Conservation (phyloP, 2,888 invertebrate genomes). For the Artemia sp. region DNA sequence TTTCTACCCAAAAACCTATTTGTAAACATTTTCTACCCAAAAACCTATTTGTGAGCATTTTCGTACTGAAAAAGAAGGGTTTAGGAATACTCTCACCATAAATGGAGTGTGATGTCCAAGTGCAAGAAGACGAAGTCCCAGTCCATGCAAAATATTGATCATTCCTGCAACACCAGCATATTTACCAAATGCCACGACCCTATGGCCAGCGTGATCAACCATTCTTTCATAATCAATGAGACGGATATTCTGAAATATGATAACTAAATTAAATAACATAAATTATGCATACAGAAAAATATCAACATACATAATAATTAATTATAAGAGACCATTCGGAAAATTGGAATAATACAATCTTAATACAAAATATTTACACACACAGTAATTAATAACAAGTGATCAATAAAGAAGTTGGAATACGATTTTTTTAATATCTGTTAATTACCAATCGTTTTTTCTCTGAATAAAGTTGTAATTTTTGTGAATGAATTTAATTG, state of each 20-base stretch:
- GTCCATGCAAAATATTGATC: constrained; percentile 93
- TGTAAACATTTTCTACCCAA: no score
- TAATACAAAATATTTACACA: constrained; percentile 1
- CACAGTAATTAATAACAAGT: not conserved
- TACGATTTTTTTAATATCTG: no score
- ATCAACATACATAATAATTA: constrained; percentile 8
- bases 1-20: no score
- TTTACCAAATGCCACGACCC: constrained; percentile 95
- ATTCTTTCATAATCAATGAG: constrained; percentile 94
- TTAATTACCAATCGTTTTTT: no score
- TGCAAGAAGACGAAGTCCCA: constrained; percentile 79
- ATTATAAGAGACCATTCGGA: not conserved
- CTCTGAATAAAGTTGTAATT: no score
- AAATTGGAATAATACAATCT: constrained; percentile 24
- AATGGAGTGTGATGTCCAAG: constrained; percentile 98
- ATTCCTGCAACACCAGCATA: constrained; percentile 97
- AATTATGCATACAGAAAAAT: constrained; percentile 16
- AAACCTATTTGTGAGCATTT: no score
- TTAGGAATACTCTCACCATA: constrained; percentile 46
- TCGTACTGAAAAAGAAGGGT: no score
- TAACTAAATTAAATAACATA: constrained; percentile 16
- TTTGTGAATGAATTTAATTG: no score
- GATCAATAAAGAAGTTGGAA: no score
- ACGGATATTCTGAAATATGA: constrained; percentile 55
- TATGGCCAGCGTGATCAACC: constrained; percentile 66